Evolutionary conservation across 2,113 vertebrate species (phyloP).

Genomic region (Gallinago paraguaiae): DNA sequence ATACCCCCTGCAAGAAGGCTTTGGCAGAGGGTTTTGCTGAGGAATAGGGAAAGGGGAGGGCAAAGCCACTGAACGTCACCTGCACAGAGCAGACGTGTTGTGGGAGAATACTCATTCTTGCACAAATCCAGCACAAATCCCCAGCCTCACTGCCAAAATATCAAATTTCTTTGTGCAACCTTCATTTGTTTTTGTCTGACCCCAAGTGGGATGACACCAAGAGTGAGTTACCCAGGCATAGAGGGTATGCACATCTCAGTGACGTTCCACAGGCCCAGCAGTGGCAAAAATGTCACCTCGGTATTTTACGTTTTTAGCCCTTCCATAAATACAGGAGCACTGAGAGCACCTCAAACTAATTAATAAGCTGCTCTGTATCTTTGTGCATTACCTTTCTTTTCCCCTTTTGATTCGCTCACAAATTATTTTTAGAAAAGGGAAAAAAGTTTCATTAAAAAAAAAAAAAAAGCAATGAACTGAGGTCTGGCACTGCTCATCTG

Average conservation of each 20-base stretch:
- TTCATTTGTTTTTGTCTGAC: neutral
- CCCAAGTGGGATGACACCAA: neutral
- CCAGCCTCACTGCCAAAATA: neutral
- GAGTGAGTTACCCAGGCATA: neutral
- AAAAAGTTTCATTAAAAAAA: neutral
- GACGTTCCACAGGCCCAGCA: neutral
- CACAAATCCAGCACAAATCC: neutral
- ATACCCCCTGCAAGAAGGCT: neutral
- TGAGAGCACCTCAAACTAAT: conserved; percentile 47
- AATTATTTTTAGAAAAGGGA: conserved; percentile 58
- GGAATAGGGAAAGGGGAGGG: neutral
- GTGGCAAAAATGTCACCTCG: neutral
- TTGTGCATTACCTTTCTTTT: conserved; percentile 32
- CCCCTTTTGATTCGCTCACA: conserved; percentile 25
- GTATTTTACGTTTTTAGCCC: neutral
- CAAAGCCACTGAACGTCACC: neutral
- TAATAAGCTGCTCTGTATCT: conserved; percentile 51
- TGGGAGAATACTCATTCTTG: neutral
- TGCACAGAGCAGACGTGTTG: neutral
- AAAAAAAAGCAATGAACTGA: neutral
- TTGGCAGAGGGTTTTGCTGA: neutral
- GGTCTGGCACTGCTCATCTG: neutral
- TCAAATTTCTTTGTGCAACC: neutral
- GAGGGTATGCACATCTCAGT: neutral
- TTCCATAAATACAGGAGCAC: neutral